These are phyloP conservation scores for Heteromyza rotundicornis DNA, from an alignment of 2,888 invertebrate genomes.

Conservation along the genomic window DNA sequence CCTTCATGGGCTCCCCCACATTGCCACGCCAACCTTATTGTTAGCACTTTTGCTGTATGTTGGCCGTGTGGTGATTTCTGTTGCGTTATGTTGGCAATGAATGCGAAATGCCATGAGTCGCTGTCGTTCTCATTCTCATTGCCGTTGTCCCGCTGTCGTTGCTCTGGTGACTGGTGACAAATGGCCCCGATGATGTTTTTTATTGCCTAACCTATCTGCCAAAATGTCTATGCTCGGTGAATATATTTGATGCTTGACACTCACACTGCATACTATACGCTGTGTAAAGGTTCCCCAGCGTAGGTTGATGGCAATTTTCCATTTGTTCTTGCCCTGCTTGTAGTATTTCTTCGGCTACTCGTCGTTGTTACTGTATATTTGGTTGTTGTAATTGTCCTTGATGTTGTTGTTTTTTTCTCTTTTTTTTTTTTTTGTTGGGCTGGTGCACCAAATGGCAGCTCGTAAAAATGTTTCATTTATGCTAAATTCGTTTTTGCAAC, in stretches of 20 bases:
- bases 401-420: constrained; percentile 22
- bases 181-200: constrained; percentile 51
- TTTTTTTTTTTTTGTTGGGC: constrained; percentile 41
- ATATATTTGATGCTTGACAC: background rate
- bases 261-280: too few species aligned
- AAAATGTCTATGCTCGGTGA: constrained; percentile 31
- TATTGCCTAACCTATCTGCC: constrained; percentile 41
- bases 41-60: background rate
- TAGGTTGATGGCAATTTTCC: constrained; percentile 20
- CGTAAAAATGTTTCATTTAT: constrained; percentile 53
- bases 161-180: constrained; percentile 33
- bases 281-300: constrained; percentile 1
- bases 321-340: constrained; percentile 22
- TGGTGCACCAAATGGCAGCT: constrained; percentile 42
- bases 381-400: constrained; percentile 26
- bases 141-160: constrained; percentile 8
- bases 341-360: background rate
- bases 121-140: constrained; percentile 9
- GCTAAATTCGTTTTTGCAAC: constrained; percentile 42
- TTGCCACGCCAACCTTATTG: too few species aligned
- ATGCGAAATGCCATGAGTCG: constrained; percentile 38
- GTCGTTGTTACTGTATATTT: constrained; percentile 13
- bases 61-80: constrained; percentile 42
- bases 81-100: constrained; percentile 38
- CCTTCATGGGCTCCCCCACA: too few species aligned